phyloP scores from a whole-genome alignment of 2,113 vertebrate species.

The Acanthisitta chloris region DNA sequence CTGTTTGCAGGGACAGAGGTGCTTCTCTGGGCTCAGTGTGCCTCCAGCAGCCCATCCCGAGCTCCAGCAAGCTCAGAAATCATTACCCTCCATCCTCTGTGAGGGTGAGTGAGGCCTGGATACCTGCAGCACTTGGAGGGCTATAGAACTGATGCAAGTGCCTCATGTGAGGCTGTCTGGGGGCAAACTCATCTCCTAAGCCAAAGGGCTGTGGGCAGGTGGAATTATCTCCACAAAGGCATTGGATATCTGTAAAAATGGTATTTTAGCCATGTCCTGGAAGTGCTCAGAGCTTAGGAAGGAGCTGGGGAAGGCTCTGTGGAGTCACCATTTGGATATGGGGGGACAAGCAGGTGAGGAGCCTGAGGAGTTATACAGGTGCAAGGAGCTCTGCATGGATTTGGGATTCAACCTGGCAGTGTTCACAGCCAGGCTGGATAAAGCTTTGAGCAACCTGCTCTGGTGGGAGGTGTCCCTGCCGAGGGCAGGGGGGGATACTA shows the following conservation, averaged over 20 bases:
- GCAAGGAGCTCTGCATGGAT: accelerated
- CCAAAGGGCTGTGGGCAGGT: background rate
- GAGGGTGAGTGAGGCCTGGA: background rate
- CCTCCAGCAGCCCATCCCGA: background rate
- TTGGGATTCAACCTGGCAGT: too few species aligned
- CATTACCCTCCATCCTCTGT: accelerated
- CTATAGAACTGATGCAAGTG: background rate
- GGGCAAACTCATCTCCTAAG: background rate
- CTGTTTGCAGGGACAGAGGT: background rate
- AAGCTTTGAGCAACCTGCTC: too few species aligned
- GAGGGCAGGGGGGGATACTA: too few species aligned
- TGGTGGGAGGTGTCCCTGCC: too few species aligned
- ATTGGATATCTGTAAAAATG: background rate
- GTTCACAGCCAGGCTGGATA: too few species aligned
- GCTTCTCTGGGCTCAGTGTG: accelerated
- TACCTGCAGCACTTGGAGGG: background rate
- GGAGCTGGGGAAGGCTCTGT: background rate
- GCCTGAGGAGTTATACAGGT: background rate
- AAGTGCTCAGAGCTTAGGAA: background rate
- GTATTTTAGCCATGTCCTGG: background rate
- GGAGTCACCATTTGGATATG: accelerated
- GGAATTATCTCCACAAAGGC: background rate
- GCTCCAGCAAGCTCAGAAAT: background rate
- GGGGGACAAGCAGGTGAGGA: background rate
- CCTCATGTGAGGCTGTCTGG: background rate